Conservation (phyloP, 1,140 invertebrate genomes). For the Zaprionus inermis region DNA sequence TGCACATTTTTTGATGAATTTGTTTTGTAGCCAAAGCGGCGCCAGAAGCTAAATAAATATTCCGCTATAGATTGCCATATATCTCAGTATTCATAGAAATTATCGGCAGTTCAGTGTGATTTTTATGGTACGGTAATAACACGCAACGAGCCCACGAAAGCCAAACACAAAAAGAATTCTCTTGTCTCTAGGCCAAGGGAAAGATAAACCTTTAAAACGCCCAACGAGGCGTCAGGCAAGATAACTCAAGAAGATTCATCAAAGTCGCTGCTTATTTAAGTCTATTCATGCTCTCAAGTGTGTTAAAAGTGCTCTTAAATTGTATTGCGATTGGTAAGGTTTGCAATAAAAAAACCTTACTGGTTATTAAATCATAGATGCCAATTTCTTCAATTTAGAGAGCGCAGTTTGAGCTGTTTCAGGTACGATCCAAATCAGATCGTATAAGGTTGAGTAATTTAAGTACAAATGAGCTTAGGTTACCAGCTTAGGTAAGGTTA, state of each 20-base stretch:
- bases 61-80: not conserved
- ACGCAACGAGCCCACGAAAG: conserved; percentile 29
- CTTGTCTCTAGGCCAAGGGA: not conserved
- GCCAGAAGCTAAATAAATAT: conserved; percentile 19
- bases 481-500: no score
- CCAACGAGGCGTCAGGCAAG: conserved; percentile 25
- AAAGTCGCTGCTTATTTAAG: conserved; percentile 5
- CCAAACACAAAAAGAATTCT: not conserved
- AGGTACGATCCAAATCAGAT: no score
- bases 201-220: conserved; percentile 8
- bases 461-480: no score
- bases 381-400: not conserved
- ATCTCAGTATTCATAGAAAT: conserved; percentile 15
- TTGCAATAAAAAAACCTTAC: not conserved
- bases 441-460: no score
- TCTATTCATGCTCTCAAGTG: not conserved
- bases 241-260: conserved; percentile 22
- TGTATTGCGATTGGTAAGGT: not conserved
- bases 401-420: no score
- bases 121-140: conserved; percentile 54
- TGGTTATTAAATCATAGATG: not conserved
- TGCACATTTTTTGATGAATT: conserved; percentile 75
- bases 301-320: not conserved
- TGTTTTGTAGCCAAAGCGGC: conserved; percentile 56
- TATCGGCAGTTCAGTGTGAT: conserved; percentile 53